Evolutionary conservation across 2,888 invertebrate species (phyloP).

Genomic region (Cartodere bifasciata): DNA sequence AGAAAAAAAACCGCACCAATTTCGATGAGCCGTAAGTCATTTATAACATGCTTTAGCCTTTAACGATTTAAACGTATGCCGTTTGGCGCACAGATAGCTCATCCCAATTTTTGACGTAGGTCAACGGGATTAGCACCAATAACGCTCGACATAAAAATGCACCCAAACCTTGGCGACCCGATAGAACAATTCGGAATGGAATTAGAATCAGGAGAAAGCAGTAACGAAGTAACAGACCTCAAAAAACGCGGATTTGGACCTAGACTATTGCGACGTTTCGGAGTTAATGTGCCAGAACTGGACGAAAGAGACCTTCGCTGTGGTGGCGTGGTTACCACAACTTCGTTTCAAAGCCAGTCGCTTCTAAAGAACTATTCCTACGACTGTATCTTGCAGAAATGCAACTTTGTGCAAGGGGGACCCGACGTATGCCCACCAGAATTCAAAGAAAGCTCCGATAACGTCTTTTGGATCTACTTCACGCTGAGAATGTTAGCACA

Average conservation of each 20-base stretch:
- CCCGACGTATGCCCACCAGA: constrained; percentile 69
- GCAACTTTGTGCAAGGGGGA: constrained; percentile 60
- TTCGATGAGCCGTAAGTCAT: neutral
- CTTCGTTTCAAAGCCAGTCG: constrained; percentile 50
- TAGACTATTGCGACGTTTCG: constrained; percentile 47
- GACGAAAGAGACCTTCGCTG: constrained; percentile 64
- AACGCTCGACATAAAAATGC: constrained; percentile 47
- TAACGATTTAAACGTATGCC: constrained; percentile 1
- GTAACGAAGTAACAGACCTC: constrained; percentile 62
- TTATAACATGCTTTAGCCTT: neutral
- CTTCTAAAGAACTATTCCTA: constrained; percentile 48
- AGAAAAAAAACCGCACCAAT: constrained; percentile 15
- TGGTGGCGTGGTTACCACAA: constrained; percentile 55
- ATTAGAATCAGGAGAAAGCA: constrained; percentile 58
- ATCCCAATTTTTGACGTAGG: too few relatives aligned
- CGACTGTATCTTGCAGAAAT: constrained; percentile 66
- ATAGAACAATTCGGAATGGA: constrained; percentile 65
- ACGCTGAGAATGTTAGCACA: constrained; percentile 65
- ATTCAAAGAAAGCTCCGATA: constrained; percentile 64
- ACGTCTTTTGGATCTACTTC: constrained; percentile 75
- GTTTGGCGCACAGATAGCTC: neutral
- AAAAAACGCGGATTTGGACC: constrained; percentile 58
- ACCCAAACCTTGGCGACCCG: constrained; percentile 61
- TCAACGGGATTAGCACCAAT: too few relatives aligned
- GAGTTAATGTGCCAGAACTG: constrained; percentile 60